Evolutionary conservation across 2,113 vertebrate species (phyloP), one percentile per base, ranked within the genome.

Genomic region (Fregata magnificens): DNA sequence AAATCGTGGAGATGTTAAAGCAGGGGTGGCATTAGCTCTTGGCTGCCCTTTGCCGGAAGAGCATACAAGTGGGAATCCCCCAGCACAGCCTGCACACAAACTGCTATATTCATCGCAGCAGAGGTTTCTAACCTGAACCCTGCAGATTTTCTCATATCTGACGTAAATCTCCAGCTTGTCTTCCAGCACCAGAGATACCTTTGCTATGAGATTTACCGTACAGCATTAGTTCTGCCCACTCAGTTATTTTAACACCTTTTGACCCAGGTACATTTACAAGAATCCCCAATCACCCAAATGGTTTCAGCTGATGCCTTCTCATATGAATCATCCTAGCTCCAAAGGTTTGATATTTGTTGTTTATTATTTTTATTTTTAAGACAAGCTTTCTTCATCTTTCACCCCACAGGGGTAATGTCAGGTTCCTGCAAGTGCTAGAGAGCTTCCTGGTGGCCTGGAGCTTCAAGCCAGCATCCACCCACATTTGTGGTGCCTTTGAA

Each of bases 401-500:
- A 25, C 40, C 12, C 31, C 20, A 6, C 13, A 1, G 3, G 56
- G n/a, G 34, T 13, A 69, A 58, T 8, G 0, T 17, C 63, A 85
- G 55, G 59, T 31, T 42, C 24, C 29, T 61, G 63, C 28, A 32
- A 90, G 47, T 40, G 63, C 32, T 82, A 20, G 13, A 65, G 87
- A 76, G 20, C 15, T 52, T 89, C 88, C 44, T 44, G 86, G 94
- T 65, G 93, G 95, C 92, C 90, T 28, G 77, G 12, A 89, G 71
- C 85, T 95, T 76, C 67, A 17, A 58, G 59, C 56, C 79, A 90
- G 18, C 29, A 80, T 91, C 76, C 53, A 38, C 82, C 87, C n/a
- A 7, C 55, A 5, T 71, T 84, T 10, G 49, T 24, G 45, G 32
- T 49, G 73, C 44, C 95, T 97, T 93, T 97, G 96, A 97, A 93